Evolutionary conservation across 92 coral and sea anemone species (phyloP), one percentile per base, ranked within the genome.

Genomic region (Isaurus tuberculatus): DNA sequence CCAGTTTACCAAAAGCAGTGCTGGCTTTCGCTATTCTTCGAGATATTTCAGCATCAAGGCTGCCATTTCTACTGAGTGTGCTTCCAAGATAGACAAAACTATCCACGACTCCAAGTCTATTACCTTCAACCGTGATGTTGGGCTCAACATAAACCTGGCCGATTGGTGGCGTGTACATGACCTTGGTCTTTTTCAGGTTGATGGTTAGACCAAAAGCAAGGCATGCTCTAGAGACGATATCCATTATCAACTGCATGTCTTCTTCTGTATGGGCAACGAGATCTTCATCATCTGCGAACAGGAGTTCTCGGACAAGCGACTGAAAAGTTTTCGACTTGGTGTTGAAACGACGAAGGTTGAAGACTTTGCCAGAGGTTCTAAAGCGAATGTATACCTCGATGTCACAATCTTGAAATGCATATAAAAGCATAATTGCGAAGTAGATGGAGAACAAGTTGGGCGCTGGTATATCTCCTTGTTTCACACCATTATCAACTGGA

Each of bases 41-140:
- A 53, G 3, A 14, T 8, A 79, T 68, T 55, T 86, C 79, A 43
- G 44, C 85, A 86, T 86, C 89, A 55, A 86, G 79, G 26, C 46
- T 10, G 33, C 73, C 84, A 64, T 64, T 30, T 23, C 75, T 43
- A 16, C 61, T 58, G 27, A 85, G 30, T 27, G 78, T 86, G 13
- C 85, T 86, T 14, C 89, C 89, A 25, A 86, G 84, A 53, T 86
- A 86, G 15, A 46, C 57, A 68, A 86, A 86, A 9, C 30, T 86
- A 31, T 83, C 87, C 64, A 71, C 80, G 0, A 44, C 89, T 33
- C 71, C 79, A 43, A 69, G 69, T n/a, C n/a, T n/a, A n/a, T n/a
- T n/a, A n/a, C n/a, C n/a, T n/a, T n/a, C n/a, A n/a, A n/a, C n/a
- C n/a, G n/a, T n/a, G n/a, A n/a, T n/a, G n/a, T n/a, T n/a, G n/a